Evolutionary conservation across 1,140 invertebrate species (phyloP).

Genomic region (Dendroctonus ponderosae): DNA sequence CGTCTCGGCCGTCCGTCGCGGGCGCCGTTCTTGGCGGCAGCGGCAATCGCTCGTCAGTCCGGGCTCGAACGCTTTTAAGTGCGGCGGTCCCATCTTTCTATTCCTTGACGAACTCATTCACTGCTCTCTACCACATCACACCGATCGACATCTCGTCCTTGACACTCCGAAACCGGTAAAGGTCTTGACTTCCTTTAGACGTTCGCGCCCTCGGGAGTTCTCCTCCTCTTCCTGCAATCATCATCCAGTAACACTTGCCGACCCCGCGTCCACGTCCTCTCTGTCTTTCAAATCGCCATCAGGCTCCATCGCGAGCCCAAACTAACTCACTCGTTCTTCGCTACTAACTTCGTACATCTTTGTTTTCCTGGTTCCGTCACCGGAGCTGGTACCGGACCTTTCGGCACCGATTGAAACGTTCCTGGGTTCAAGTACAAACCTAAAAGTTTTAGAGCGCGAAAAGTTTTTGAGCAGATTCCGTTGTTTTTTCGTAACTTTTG

Average conservation of each 20-base stretch:
- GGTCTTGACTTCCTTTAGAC: constrained; percentile 10
- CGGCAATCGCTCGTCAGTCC: constrained; percentile 43
- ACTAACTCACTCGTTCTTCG: constrained; percentile 8
- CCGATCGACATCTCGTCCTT: constrained; percentile 9
- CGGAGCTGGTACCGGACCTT: neutral
- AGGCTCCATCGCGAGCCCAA: constrained; percentile 1
- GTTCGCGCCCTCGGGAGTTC: constrained; percentile 16
- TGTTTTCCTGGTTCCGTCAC: constrained; percentile 13
- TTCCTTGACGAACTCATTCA: constrained; percentile 44
- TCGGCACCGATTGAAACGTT: constrained; percentile 11
- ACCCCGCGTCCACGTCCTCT: constrained; percentile 22
- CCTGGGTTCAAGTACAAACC: constrained; percentile 31
- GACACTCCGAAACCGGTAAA: neutral
- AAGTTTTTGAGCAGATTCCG: constrained; percentile 19
- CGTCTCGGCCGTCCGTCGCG: constrained; percentile 17
- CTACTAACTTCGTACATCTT: constrained; percentile 10
- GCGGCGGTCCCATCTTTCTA: constrained; percentile 48
- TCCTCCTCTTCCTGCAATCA: neutral
- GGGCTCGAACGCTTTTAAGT: constrained; percentile 50
- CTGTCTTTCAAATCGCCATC: constrained; percentile 35
- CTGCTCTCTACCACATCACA: constrained; percentile 26
- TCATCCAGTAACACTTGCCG: neutral
- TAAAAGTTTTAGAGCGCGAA: constrained; percentile 12
- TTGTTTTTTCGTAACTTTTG: constrained; percentile 30
- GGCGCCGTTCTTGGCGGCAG: constrained; percentile 27